Percentiles rank a stretch among this genome's conserved stretches.
phyloP scores from a whole-genome alignment of 2,113 vertebrate species.

The Limnothrissa miodon region DNA sequence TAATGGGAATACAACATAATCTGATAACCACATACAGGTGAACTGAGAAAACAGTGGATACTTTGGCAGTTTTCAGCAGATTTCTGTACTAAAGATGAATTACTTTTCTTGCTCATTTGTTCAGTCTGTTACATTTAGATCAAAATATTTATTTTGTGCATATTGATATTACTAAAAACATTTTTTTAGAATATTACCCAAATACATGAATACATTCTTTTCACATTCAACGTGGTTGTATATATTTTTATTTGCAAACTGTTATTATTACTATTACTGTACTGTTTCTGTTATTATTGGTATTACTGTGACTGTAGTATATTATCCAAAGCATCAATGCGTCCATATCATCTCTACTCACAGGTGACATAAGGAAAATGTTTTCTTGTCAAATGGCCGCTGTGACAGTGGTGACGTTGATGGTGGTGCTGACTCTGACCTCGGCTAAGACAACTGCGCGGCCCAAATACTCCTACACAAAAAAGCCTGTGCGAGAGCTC shows the following conservation, averaged over 20 bases:
- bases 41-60: neutral
- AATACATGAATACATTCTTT: too few relatives aligned
- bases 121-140: neutral
- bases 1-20: too few relatives aligned
- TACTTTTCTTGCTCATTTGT: neutral
- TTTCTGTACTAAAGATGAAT: neutral
- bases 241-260: neutral
- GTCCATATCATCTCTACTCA: slow-evolving; percentile 40
- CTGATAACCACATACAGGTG: too few relatives aligned
- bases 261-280: too few relatives aligned
- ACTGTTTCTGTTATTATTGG: too few relatives aligned
- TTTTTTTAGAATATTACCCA: neutral
- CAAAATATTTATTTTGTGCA: too few relatives aligned
- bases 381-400: slow-evolving; percentile 50
- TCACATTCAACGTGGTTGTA: too few relatives aligned
- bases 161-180: too few relatives aligned
- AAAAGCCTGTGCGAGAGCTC: slow-evolving; percentile 71
- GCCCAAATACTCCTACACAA: slow-evolving; percentile 80
- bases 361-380: slow-evolving; percentile 77
- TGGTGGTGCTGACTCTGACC: slow-evolving; percentile 38
- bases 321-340: neutral
- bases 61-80: neutral
- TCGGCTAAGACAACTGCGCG: slow-evolving; percentile 77
- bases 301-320: neutral
- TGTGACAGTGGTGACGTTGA: slow-evolving; percentile 53